These are phyloP conservation scores for Electrona antarctica DNA, from an alignment of 2,113 vertebrate species.

Conservation along the genomic window DNA sequence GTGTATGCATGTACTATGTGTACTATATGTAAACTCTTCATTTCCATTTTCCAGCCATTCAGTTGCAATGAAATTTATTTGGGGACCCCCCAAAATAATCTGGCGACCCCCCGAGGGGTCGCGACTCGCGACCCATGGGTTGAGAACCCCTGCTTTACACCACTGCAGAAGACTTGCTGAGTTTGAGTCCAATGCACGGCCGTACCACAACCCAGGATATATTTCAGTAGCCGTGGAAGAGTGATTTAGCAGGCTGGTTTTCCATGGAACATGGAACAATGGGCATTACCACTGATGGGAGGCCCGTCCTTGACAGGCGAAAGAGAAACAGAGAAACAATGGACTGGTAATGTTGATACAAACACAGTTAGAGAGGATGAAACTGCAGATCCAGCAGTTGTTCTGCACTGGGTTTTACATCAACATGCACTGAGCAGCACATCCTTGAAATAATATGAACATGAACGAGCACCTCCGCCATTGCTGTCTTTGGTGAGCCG, in stretches of 20 bases:
- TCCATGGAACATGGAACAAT: slow-evolving; percentile 2
- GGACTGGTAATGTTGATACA: background rate
- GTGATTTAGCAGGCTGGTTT: slow-evolving; percentile 8
- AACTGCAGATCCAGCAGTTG: background rate
- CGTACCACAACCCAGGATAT: slow-evolving; percentile 1
- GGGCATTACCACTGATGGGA: slow-evolving; percentile 8
- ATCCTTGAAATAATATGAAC: slow-evolving; percentile 23
- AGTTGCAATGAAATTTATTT: no score
- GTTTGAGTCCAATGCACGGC: no score
- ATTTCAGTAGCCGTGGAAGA: slow-evolving; percentile 1
- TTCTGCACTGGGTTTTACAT: slow-evolving; percentile 25
- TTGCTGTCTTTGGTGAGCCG: background rate
- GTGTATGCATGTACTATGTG: no score
- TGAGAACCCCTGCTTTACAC: no score
- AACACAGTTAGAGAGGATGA: slow-evolving; percentile 4
- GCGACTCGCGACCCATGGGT: no score
- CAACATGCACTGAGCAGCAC: slow-evolving; percentile 20
- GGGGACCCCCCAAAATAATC: no score
- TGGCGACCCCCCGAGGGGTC: no score
- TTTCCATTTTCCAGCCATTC: no score
- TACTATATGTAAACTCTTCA: no score
- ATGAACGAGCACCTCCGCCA: background rate
- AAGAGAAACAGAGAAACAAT: background rate
- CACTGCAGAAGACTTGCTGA: no score
- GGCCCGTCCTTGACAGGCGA: background rate